Base-by-base conservation (phyloP, 1,140 invertebrate genomes). In the Trichonephila clavata region DNA sequence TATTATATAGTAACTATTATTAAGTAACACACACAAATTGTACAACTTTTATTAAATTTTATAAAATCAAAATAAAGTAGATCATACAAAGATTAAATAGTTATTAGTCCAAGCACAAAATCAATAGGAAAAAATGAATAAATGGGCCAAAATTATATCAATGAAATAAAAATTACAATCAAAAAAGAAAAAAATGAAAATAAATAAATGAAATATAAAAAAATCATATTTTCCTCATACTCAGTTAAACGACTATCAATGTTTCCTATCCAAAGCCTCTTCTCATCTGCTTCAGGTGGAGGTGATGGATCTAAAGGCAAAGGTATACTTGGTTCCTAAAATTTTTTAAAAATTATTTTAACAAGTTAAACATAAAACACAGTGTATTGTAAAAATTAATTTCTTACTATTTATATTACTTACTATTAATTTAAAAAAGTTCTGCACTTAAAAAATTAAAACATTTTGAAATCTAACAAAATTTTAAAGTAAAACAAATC, bases 181-280 rank as follows among this genome's bases (percentile, higher is more conserved):
- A 50, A 50, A 10, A 50, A 50, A 50, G 7, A 0, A 10, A 20
- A 14, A 6, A 20, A 63, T 63, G 14, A 77, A 27, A 84, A 80
- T 21, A 39, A 93, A 83, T 86, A 92, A 1, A 1, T 39, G 89
- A 94, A 93, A 94, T 95, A 95, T 96, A 39, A 27, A n/a, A 21
- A 2, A 83, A 57, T 20, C 43, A 50, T 2, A 96, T 96, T 97
- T 61, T 61, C 21, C 21, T 63, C 98, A 98, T 98, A 99, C 98
- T 99, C 98, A 97, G 98, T 98, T 95, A 99, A 97, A 95, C 98
- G 96, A 10, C 97, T 96, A 95, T 99, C 98, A 94, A 99, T 96
- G 96, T 99, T 99, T 63, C 98, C 98, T 94, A 99, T 97, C 98
- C 98, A 99, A 39, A 99, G 96, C 95, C 98, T 96, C 94, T 97